Base-by-base conservation (phyloP, 2,113 vertebrate species). In the Oncorhynchus gorbuscha region DNA sequence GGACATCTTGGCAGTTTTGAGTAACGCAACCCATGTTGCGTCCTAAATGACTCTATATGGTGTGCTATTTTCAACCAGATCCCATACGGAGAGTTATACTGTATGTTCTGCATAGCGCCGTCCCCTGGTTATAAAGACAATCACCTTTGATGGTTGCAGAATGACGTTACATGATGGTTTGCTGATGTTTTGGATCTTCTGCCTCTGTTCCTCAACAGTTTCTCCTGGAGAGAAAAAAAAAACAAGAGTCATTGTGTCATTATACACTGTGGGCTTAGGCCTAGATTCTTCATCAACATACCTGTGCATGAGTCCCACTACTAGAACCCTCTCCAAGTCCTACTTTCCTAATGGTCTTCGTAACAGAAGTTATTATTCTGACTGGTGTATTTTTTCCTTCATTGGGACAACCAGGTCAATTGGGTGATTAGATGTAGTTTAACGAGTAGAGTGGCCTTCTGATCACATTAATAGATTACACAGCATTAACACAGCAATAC, bases 111-210 rank as follows among this genome's bases (percentile, higher is more conserved):
- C n/a, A 62, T 4, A 24, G 59, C 59, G 7, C 7, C 9, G 2
- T n/a, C n/a, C 39, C 2, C 59, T 22, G 59, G n/a, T 62, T 16
- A 22, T 24, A 62, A 62, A 32, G 30, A 20, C 3, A 18, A 83
- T 91, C 88, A 98, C 97, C 94, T 95, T 94, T 32, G 88, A 80
- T 66, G 93, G 79, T 3, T 91, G 92, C 61, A 83, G 91, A 16
- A 92, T 84, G 67, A 89, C 93, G 0, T 89, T 92, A 59, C 92
- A 94, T 0, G 90, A 83, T 0, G 81, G 92, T 0, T 87, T 89
- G 68, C 82, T 71, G 0, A 90, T 81, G 71, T 88, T 78, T 81
- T 91, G 90, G 64, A 84, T 82, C 65, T 84, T 91, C 82, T 77
- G 81, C 69, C 79, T 91, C 83, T 90, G 90, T 13, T 97, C 97